A percentile compares a stretch with the other conserved stretches of the same genome.
Conservation (phyloP, 2,113 vertebrate species). For the Misgurnus mizolepis region DNA sequence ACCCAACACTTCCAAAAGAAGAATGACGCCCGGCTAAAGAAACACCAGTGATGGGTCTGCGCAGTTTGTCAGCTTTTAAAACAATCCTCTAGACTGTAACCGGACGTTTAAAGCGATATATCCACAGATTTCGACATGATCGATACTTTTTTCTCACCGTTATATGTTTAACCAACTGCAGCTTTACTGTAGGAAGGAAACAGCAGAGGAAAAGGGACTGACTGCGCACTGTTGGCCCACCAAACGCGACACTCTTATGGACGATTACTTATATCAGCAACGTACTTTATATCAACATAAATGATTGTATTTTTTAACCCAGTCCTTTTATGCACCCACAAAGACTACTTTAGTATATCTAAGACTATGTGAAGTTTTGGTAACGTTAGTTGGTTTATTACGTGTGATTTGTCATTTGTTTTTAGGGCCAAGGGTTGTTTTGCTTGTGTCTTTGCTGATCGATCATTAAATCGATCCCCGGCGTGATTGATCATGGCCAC, state of each 20-base stretch:
- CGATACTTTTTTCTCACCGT: background rate
- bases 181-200: conserved; percentile 55
- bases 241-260: conserved; percentile 11
- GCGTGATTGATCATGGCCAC: conserved; percentile 66
- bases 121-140: background rate
- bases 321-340: background rate
- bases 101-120: background rate
- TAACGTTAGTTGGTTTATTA: background rate
- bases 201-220: conserved; percentile 52
- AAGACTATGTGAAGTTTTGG: conserved; percentile 1
- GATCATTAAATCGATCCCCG: background rate
- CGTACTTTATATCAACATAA: background rate
- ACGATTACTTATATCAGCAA: background rate
- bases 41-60: background rate
- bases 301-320: background rate
- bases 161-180: background rate
- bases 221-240: conserved; percentile 55
- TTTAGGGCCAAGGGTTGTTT: background rate
- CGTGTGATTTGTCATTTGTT: background rate
- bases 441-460: conserved; percentile 9
- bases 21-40: conserved; percentile 11
- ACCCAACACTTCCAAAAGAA: conserved; percentile 10
- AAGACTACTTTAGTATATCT: background rate
- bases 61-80: background rate
- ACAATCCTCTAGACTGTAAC: background rate